Conservation (phyloP, 2,888 invertebrate species). For the Coelopa pilipes region DNA sequence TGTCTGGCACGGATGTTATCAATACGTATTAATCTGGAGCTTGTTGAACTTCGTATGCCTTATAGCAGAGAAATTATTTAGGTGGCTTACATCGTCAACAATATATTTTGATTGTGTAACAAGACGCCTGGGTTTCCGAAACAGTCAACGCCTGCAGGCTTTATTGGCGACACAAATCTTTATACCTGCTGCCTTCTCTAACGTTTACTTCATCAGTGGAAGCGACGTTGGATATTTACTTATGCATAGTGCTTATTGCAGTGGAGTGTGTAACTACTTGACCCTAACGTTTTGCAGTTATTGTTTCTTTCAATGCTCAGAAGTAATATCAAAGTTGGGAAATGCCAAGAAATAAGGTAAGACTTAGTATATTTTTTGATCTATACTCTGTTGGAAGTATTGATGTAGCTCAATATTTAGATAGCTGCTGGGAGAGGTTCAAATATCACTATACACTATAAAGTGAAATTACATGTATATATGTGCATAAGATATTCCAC, state of each 20-base stretch:
- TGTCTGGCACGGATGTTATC: slow-evolving; percentile 88
- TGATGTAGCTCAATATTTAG: too few relatives aligned
- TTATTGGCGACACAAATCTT: slow-evolving; percentile 78
- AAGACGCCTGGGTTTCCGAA: slow-evolving; percentile 66
- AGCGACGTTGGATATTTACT: slow-evolving; percentile 79
- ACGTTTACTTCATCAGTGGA: slow-evolving; percentile 88
- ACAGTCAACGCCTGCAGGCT: slow-evolving; percentile 74
- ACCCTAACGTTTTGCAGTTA: slow-evolving; percentile 62
- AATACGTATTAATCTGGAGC: slow-evolving; percentile 86
- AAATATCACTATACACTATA: too few relatives aligned
- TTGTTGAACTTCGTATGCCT: slow-evolving; percentile 85
- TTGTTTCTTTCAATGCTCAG: slow-evolving; percentile 65
- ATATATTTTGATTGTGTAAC: slow-evolving; percentile 68
- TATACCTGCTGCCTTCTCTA: slow-evolving; percentile 83
- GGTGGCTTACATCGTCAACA: slow-evolving; percentile 67
- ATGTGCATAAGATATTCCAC: too few relatives aligned
- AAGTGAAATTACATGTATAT: too few relatives aligned
- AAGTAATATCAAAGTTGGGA: slow-evolving; percentile 48
- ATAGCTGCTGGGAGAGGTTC: too few relatives aligned
- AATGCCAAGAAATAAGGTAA: not conserved
- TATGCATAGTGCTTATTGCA: slow-evolving; percentile 70
- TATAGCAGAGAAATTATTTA: slow-evolving; percentile 75
- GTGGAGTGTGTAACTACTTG: slow-evolving; percentile 60
- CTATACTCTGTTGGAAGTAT: not conserved
- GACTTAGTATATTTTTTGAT: not conserved